Conservation (phyloP, 2,797 vertebrate genomes). For the Pyrocephalus nanus region DNA sequence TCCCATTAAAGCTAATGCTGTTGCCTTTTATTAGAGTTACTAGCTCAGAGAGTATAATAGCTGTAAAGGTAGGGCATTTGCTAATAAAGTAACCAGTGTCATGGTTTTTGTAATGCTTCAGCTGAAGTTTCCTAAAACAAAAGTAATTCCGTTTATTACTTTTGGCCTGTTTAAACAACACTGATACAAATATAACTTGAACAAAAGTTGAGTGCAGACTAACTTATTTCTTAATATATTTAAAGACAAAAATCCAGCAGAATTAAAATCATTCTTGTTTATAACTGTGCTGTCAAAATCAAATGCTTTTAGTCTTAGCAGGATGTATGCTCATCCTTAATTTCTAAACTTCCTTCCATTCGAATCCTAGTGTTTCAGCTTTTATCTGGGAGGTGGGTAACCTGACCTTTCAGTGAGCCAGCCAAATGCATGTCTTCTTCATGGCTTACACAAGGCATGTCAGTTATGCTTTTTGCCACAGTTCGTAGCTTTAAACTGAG, state of each 20-base stretch:
- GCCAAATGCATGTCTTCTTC: conserved; percentile 71
- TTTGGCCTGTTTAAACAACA: conserved; percentile 60
- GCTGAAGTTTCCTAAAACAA: conserved; percentile 67
- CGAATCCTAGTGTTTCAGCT: conserved; percentile 53
- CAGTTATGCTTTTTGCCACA: conserved; percentile 76
- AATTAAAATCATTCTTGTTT: conserved; percentile 52
- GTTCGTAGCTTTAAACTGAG: conserved; percentile 76
- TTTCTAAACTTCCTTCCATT: conserved; percentile 69
- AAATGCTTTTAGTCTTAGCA: conserved; percentile 52
- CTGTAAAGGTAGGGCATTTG: conserved; percentile 28
- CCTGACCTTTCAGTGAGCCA: conserved; percentile 69
- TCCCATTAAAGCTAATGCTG: neutral
- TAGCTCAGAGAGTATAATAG: neutral
- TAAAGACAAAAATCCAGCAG: conserved; percentile 35
- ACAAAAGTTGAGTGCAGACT: neutral
- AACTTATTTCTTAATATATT: conserved; percentile 49
- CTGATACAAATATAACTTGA: conserved; percentile 57
- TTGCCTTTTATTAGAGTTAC: neutral
- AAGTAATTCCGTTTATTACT: conserved; percentile 57
- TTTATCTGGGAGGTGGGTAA: conserved; percentile 76
- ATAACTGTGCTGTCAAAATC: conserved; percentile 55
- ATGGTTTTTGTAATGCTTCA: conserved; percentile 21
- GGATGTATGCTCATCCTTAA: conserved; percentile 39
- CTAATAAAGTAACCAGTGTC: neutral
- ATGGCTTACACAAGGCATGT: conserved; percentile 72